These are phyloP conservation scores for Radopholus similis DNA, from an alignment of 1,140 invertebrate species.

Conservation along the genomic window DNA sequence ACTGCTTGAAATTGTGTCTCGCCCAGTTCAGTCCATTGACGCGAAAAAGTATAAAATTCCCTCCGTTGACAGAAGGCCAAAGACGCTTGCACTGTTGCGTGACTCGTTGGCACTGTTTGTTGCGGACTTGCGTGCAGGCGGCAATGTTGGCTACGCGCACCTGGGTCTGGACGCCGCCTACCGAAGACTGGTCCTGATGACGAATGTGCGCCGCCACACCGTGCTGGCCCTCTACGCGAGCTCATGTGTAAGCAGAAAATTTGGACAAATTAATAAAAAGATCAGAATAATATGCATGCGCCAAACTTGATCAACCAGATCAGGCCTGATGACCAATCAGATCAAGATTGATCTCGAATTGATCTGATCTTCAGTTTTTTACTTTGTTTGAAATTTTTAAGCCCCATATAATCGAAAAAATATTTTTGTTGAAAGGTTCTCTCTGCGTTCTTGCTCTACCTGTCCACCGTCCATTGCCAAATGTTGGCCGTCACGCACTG, in stretches of 20 bases:
- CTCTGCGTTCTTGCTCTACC: not conserved
- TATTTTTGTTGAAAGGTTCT: not conserved
- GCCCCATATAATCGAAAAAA: not conserved
- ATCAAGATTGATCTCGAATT: not conserved
- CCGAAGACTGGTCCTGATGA: slow-evolving; percentile 11
- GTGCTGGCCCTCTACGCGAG: slow-evolving; percentile 8
- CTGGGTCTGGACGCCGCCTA: not conserved
- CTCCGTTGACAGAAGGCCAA: too few relatives aligned
- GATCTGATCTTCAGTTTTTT: not conserved
- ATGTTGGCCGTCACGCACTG: not conserved
- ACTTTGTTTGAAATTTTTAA: not conserved
- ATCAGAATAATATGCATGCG: not conserved
- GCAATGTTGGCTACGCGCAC: too few relatives aligned
- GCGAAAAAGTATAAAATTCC: too few relatives aligned
- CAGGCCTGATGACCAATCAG: not conserved
- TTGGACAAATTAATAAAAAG: not conserved
- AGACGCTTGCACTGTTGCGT: too few relatives aligned
- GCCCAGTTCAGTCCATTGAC: too few relatives aligned
- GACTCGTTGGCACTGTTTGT: too few relatives aligned
- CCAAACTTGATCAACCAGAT: not conserved
- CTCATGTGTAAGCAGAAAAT: slow-evolving; percentile 4
- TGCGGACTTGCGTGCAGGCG: too few relatives aligned
- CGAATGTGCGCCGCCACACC: not conserved
- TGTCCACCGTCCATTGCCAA: not conserved
- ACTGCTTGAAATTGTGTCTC: too few relatives aligned